These are phyloP conservation scores for Cyclura pinguis DNA, from an alignment of 2,797 vertebrate genomes.

Conservation along the genomic window DNA sequence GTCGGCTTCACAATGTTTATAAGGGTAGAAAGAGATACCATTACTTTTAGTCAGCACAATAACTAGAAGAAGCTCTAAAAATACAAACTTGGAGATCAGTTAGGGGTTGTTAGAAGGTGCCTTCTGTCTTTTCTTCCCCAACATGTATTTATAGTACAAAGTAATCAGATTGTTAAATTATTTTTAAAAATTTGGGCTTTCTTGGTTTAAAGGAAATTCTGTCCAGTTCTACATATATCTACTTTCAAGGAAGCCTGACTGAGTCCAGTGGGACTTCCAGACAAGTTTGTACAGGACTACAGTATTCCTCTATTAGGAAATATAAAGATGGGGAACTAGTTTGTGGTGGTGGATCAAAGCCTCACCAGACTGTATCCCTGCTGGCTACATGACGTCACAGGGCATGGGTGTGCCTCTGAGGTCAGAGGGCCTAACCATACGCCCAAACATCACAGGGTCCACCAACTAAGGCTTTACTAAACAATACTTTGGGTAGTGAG, in stretches of 20 bases:
- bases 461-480: not conserved
- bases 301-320: not conserved
- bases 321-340: not conserved
- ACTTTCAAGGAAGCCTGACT: not conserved
- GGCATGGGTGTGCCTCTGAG: not conserved
- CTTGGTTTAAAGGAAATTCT: not conserved
- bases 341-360: not conserved
- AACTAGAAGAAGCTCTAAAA: conserved; percentile 19
- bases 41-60: conserved; percentile 42
- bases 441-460: not conserved
- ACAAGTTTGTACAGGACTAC: not conserved
- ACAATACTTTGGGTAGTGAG: not conserved
- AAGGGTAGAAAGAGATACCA: not conserved
- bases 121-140: not conserved
- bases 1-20: conserved; percentile 5
- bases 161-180: not conserved
- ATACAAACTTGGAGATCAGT: not conserved
- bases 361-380: not conserved
- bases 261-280: not conserved
- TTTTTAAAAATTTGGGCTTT: conserved; percentile 28
- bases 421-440: not conserved
- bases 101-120: conserved; percentile 28
- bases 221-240: not conserved
- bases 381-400: not conserved
- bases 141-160: not conserved